A percentile compares a stretch with the other conserved stretches of the same genome.
These are phyloP conservation scores for Chymomyza costata DNA, from an alignment of 1,140 invertebrate genomes.

Conservation along the genomic window DNA sequence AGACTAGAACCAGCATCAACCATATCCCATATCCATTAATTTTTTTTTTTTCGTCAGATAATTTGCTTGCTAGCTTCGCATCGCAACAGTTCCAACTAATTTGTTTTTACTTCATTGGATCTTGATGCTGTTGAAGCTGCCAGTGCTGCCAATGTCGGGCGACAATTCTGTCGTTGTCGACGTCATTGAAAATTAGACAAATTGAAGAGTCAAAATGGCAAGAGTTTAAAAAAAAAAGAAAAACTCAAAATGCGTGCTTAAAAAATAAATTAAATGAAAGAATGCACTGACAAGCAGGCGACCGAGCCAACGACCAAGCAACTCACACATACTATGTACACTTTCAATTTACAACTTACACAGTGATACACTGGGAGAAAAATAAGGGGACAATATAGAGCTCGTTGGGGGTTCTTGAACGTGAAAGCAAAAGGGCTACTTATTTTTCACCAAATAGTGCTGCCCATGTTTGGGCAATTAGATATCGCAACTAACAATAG, in stretches of 20 bases:
- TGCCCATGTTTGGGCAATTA: too few species aligned
- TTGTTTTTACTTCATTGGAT: slow-evolving; percentile 55
- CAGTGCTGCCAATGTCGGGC: slow-evolving; percentile 14
- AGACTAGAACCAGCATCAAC: too few species aligned
- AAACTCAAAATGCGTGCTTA: neutral
- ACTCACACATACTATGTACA: slow-evolving; percentile 23
- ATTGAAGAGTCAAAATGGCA: slow-evolving; percentile 64
- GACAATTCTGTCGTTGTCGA: slow-evolving; percentile 20
- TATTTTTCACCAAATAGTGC: too few species aligned
- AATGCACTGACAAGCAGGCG: slow-evolving; percentile 21
- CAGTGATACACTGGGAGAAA: slow-evolving; percentile 17
- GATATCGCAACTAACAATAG: too few species aligned
- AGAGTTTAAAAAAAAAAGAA: slow-evolving; percentile 28
- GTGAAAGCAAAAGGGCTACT: too few species aligned
- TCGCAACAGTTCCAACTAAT: slow-evolving; percentile 49
- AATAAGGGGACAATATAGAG: too few species aligned
- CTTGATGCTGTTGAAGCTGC: slow-evolving; percentile 26
- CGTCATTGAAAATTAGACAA: slow-evolving; percentile 72
- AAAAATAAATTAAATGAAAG: slow-evolving; percentile 18
- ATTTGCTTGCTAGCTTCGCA: slow-evolving; percentile 7
- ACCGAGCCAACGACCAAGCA: slow-evolving; percentile 7
- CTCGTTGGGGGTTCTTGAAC: too few species aligned
- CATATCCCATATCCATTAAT: too few species aligned
- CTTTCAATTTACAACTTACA: slow-evolving; percentile 52
- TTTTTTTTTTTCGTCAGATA: slow-evolving; percentile 10